Evolutionary conservation across 2,888 invertebrate genomes (phyloP).

Genomic region (Philaethria dido): DNA sequence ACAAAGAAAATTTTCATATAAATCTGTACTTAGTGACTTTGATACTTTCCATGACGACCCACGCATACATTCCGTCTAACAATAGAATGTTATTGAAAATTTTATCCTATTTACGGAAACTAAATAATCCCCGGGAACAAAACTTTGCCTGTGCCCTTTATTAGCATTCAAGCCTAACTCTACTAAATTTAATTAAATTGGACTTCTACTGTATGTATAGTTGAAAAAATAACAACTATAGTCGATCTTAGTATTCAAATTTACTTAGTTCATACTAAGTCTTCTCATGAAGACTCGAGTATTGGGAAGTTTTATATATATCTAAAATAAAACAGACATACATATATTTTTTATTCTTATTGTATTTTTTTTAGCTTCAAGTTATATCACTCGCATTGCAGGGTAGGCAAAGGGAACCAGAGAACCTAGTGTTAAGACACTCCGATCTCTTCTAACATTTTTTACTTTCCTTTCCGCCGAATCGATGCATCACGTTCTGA

Average conservation of each 20-base stretch:
- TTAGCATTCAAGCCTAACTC: slow-evolving; percentile 2
- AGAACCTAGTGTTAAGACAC: too few species aligned
- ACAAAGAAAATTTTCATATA: neutral
- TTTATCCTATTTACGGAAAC: slow-evolving; percentile 13
- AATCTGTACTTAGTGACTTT: neutral
- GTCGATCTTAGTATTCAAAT: neutral
- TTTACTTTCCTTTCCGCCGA: too few species aligned
- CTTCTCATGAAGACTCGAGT: too few species aligned
- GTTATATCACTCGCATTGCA: too few species aligned
- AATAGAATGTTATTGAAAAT: slow-evolving; percentile 9
- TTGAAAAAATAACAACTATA: neutral
- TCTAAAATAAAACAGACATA: too few species aligned
- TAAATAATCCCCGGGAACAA: neutral
- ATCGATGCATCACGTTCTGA: too few species aligned
- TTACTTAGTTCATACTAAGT: too few species aligned
- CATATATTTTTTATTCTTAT: too few species aligned
- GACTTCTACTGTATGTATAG: neutral
- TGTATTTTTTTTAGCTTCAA: too few species aligned
- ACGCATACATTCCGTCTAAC: neutral
- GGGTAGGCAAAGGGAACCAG: too few species aligned
- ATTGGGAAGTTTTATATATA: too few species aligned
- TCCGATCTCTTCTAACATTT: too few species aligned
- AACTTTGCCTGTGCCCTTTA: slow-evolving; percentile 9
- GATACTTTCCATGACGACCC: neutral
- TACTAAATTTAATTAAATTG: slow-evolving; percentile 2